Conservation (phyloP, 2,797 vertebrate genomes). For the Sebastiscus albofasciatus region DNA sequence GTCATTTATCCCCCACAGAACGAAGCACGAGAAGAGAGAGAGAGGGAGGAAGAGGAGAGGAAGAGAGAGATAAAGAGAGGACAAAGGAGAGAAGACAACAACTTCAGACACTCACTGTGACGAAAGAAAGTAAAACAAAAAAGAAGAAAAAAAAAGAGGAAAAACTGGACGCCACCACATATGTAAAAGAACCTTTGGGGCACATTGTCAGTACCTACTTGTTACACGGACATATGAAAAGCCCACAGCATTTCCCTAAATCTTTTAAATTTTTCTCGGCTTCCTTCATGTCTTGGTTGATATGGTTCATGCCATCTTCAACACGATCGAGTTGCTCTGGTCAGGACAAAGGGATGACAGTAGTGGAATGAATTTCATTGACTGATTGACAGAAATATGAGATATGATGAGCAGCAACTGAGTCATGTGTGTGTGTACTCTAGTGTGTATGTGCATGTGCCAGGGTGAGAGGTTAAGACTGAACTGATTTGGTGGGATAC, state of each 20-base stretch:
- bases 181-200: conserved; percentile 89
- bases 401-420: conserved; percentile 85
- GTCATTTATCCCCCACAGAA: conserved; percentile 99
- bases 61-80: conserved; percentile 78
- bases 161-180: conserved; percentile 98
- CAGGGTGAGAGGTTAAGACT: not conserved
- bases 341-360: conserved; percentile 99
- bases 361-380: conserved; percentile 98
- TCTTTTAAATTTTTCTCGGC: conserved; percentile 99
- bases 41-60: conserved; percentile 69
- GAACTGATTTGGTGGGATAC: not conserved
- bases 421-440: conserved; percentile 16
- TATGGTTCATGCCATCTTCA: conserved; percentile 99
- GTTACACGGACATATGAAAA: conserved; percentile 99
- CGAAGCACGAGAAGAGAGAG: conserved; percentile 95
- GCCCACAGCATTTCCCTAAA: conserved; percentile 99
- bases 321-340: conserved; percentile 99
- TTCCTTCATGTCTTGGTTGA: conserved; percentile 99
- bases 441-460: conserved; percentile 21
- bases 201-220: conserved; percentile 99
- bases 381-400: conserved; percentile 90
- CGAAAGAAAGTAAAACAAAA: conserved; percentile 90
- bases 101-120: conserved; percentile 99
- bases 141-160: conserved; percentile 79
- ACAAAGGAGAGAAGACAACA: conserved; percentile 90